These are phyloP conservation scores for Hemicentrotus pulcherrimus DNA, from an alignment of 35 echinoderm and acorn worm species.

Conservation along the genomic window DNA sequence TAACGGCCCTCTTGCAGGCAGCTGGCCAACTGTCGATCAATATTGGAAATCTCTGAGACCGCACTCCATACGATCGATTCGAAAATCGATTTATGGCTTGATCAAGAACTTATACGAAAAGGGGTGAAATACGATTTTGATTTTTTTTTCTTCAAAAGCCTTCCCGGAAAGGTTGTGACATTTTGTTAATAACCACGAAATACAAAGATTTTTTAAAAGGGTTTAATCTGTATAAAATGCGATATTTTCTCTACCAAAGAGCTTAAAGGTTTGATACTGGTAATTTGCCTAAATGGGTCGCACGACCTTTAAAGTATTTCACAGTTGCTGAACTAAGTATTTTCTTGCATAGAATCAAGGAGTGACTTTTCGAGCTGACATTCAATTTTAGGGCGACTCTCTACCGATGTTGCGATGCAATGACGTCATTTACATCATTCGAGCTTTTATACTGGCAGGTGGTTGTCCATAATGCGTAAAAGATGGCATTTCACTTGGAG, in stretches of 20 bases:
- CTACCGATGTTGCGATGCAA: background rate
- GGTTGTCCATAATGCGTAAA: background rate
- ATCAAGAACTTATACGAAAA: background rate
- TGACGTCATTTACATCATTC: background rate
- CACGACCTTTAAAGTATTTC: background rate
- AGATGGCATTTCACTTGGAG: background rate
- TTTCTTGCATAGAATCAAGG: background rate
- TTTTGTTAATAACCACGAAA: background rate
- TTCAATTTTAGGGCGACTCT: background rate
- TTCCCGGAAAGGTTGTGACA: background rate
- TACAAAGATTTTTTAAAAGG: background rate
- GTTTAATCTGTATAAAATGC: background rate
- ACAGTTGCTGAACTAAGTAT: background rate
- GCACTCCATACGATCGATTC: background rate
- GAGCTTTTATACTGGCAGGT: background rate
- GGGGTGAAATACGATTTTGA: background rate
- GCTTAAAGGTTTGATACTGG: background rate
- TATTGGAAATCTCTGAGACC: too few relatives aligned
- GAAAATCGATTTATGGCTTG: background rate
- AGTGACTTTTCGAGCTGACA: background rate
- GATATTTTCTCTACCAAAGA: too few relatives aligned
- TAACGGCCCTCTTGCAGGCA: too few relatives aligned
- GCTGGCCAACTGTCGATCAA: too few relatives aligned
- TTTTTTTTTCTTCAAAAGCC: background rate
- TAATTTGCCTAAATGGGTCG: background rate